These are phyloP conservation scores for Apis mellifera DNA, from an alignment of 1,140 invertebrate species.

Conservation along the genomic window DNA sequence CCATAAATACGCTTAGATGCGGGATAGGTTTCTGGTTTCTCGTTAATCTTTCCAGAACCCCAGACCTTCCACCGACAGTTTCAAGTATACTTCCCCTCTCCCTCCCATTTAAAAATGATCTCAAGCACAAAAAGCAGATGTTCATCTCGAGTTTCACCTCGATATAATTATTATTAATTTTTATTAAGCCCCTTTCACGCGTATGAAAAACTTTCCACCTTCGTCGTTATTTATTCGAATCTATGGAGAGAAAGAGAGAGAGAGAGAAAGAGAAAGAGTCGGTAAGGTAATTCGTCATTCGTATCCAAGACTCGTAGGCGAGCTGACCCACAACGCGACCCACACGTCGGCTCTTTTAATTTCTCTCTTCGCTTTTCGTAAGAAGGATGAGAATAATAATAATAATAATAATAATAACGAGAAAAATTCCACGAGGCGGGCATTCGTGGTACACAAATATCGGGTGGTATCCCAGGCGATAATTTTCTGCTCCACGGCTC, in stretches of 20 bases:
- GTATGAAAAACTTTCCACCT: too few species aligned
- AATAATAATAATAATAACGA: too few species aligned
- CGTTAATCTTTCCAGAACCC: too few species aligned
- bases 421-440: neutral
- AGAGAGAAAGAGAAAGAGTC: too few species aligned
- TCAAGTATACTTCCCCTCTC: too few species aligned
- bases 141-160: too few species aligned
- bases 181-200: too few species aligned
- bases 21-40: slow-evolving; percentile 16
- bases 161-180: too few species aligned
- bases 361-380: slow-evolving; percentile 36
- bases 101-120: too few species aligned
- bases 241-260: neutral
- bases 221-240: neutral
- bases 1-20: neutral
- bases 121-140: too few species aligned
- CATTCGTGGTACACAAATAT: neutral
- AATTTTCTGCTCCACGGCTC: neutral
- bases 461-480: neutral
- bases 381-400: slow-evolving; percentile 11
- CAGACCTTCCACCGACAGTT: too few species aligned
- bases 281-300: neutral
- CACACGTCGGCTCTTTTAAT: slow-evolving; percentile 51
- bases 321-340: slow-evolving; percentile 61
- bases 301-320: slow-evolving; percentile 52